Conservation (phyloP, 1,140 invertebrate species). For the Drosophila carrolli region DNA sequence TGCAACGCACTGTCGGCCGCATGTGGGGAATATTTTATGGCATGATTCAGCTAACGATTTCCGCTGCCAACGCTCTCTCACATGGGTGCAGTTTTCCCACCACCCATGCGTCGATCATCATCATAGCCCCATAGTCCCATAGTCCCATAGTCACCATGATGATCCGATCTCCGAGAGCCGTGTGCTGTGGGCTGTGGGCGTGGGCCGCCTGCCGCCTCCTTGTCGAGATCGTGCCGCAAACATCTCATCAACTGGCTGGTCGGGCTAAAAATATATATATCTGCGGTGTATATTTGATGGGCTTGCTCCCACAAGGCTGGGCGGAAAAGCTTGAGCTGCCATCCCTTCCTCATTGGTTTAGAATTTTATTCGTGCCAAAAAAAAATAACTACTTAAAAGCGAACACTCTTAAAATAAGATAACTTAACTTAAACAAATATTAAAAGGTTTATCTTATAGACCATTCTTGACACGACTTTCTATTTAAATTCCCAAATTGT, state of each 20-base stretch:
- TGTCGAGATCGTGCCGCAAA: constrained; percentile 67
- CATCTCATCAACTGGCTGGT: constrained; percentile 60
- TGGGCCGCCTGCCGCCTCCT: constrained; percentile 42
- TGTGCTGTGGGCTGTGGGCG: constrained; percentile 35
- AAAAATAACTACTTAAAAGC: neutral
- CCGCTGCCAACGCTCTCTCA: constrained; percentile 65
- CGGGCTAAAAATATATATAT: constrained; percentile 62
- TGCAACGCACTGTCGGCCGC: constrained; percentile 34
- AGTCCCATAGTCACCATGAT: constrained; percentile 11
- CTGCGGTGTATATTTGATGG: constrained; percentile 30
- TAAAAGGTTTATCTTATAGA: no score
- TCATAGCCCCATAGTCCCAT: neutral
- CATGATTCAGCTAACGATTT: constrained; percentile 74
- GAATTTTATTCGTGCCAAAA: constrained; percentile 3
- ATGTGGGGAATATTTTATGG: constrained; percentile 52
- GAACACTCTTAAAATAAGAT: no score
- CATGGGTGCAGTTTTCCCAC: constrained; percentile 60
- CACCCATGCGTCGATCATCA: constrained; percentile 46
- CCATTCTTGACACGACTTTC: no score
- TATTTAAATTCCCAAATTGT: no score
- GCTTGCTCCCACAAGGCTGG: constrained; percentile 40
- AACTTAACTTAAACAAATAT: no score
- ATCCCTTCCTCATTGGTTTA: constrained; percentile 12
- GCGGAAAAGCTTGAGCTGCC: constrained; percentile 19
- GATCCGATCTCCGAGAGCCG: constrained; percentile 23